Evolutionary conservation across 1,140 invertebrate species (phyloP), one percentile per base, ranked within the genome.

Genomic region (Pteromalus puparum): DNA sequence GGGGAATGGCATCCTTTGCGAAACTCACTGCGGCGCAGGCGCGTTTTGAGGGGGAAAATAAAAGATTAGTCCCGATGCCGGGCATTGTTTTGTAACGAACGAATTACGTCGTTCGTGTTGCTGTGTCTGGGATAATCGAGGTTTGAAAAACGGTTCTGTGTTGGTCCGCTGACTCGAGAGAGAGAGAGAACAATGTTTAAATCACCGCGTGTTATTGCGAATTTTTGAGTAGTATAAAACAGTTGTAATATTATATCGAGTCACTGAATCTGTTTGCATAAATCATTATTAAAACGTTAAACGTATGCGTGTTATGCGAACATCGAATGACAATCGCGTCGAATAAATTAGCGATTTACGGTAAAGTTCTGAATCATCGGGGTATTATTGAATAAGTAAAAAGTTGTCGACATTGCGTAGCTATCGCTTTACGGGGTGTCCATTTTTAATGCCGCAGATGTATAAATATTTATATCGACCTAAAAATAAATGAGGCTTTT

Each of bases 1-100:
- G 24, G 7, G 65, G 78, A 81, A 70, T 13, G 67, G 72, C 18
- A 73, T 34, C 34, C 30, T 73, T 73, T 73, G 72, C 72, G 34
- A 73, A 73, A 34, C 21, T 73, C 15, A 15, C 15, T 30, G 28
- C 26, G 26, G 26, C 30, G 15, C 30, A 18, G 24, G 13, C 26
- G 68, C 15, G 9, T 13, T 68, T 24, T 7, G 10, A 12, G 21
- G 24, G n/a, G 7, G n/a, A 30, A 42, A 79, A 79, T 65, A 81
- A 81, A n/a, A 30, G 30, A 67, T 73, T 30, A 30, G 72, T 73
- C 15, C 34, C 34, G 18, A 73, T 73, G 26, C 72, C 30, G 30
- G 34, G 18, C 18, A 73, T 73, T 73, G 72, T 38, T 21, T 73
- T 73, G 53, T n/a, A 48, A 18, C 46, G 13, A 18, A 18, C 46